phyloP scores from a whole-genome alignment of 2,113 vertebrate genomes.

The Puffinus mauretanicus region DNA sequence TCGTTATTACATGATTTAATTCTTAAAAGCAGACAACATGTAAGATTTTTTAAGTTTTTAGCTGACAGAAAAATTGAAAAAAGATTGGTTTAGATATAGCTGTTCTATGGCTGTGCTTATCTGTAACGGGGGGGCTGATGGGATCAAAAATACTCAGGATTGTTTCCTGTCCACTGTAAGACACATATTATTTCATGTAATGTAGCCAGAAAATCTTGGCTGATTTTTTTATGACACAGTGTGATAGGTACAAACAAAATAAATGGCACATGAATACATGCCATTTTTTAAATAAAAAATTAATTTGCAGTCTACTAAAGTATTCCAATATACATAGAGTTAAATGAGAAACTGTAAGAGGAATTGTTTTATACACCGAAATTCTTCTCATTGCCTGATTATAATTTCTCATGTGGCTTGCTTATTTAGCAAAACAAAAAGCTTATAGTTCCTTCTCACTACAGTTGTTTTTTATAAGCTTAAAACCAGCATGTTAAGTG shows the following conservation, averaged over 20 bases:
- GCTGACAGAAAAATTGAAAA: not conserved
- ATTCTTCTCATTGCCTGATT: not conserved
- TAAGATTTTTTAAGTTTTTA: not conserved
- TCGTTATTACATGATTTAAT: not conserved
- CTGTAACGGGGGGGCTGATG: not conserved
- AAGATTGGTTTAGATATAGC: not conserved
- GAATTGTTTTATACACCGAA: not conserved
- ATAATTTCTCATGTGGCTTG: not conserved
- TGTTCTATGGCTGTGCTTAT: not conserved
- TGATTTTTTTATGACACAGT: not conserved
- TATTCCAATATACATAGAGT: not conserved
- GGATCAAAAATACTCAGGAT: not conserved
- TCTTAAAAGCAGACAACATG: not conserved
- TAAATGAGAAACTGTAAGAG: not conserved
- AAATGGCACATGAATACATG: not conserved
- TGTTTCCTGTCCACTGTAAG: not conserved
- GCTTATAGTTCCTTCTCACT: not conserved
- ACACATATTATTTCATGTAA: not conserved
- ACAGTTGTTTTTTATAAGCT: not conserved
- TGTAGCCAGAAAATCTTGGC: not conserved
- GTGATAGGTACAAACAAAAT: not conserved
- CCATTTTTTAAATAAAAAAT: not conserved
- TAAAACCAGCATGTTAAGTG: not conserved
- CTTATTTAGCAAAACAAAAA: constrained; percentile 9
- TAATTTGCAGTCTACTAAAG: not conserved